phyloP scores from a whole-genome alignment of 1,140 invertebrate species.

The Cotesia typhae region DNA sequence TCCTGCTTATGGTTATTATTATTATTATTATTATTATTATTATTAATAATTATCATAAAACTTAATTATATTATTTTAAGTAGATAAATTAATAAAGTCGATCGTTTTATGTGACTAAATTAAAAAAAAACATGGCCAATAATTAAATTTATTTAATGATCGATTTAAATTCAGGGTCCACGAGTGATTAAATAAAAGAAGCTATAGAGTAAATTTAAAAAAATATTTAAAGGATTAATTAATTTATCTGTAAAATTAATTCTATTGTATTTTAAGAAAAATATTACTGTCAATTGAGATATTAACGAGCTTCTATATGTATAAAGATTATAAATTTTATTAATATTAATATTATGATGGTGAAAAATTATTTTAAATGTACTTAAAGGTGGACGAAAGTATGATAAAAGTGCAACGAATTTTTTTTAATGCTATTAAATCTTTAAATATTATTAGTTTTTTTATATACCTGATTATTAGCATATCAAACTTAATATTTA shows the following conservation, averaged over 20 bases:
- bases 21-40: too few species aligned
- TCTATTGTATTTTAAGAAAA: conserved; percentile 30
- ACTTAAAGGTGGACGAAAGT: conserved; percentile 13
- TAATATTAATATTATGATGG: conserved; percentile 14
- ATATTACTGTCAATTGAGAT: conserved; percentile 34
- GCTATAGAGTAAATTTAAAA: conserved; percentile 31
- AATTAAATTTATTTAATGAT: conserved; percentile 20
- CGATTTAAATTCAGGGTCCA: conserved; percentile 39
- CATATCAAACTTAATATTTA: conserved; percentile 8
- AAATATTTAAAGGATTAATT: not conserved
- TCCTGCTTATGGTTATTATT: too few species aligned
- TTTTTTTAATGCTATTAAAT: not conserved
- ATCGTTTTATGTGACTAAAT: too few species aligned
- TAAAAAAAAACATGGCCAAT: conserved; percentile 13
- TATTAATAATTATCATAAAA: too few species aligned
- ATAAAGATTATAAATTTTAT: conserved; percentile 33
- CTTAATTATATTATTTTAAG: conserved; percentile 27
- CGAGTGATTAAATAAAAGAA: conserved; percentile 50
- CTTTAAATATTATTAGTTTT: not conserved
- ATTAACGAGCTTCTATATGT: conserved; percentile 47
- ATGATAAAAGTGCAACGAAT: conserved; percentile 5
- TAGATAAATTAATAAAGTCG: conserved; percentile 26
- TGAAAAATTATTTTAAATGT: conserved; percentile 13
- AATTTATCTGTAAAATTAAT: conserved; percentile 26
- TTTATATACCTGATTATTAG: not conserved